phyloP scores from a whole-genome alignment of 2,888 invertebrate species.

The Teinopalpus imperialis region DNA sequence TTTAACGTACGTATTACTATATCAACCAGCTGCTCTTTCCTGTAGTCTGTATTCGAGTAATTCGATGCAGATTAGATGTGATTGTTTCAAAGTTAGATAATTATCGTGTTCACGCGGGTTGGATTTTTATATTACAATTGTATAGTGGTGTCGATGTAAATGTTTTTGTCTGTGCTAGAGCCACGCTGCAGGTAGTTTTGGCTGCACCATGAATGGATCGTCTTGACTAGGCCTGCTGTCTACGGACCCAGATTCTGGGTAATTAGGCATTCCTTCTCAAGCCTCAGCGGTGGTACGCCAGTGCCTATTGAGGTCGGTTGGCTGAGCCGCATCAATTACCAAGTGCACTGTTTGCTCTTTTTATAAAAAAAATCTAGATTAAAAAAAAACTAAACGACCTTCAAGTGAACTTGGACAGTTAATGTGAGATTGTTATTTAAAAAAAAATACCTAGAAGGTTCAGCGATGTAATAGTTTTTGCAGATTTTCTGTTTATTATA shows the following conservation, averaged over 20 bases:
- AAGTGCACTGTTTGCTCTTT: no score
- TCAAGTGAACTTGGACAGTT: constrained; percentile 22
- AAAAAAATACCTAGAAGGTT: neutral
- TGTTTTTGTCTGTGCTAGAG: no score
- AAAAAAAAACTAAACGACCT: constrained; percentile 21
- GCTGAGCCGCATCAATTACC: no score
- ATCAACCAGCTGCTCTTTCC: constrained; percentile 17
- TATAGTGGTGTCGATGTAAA: neutral
- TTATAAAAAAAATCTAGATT: no score
- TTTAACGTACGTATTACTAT: constrained; percentile 19
- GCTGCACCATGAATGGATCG: no score
- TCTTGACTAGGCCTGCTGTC: no score
- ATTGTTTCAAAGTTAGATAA: constrained; percentile 10
- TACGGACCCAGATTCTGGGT: no score
- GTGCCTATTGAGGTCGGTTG: no score
- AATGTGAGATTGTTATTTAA: constrained; percentile 6
- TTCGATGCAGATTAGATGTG: constrained; percentile 18
- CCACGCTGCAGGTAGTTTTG: no score
- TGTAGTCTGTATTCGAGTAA: constrained; percentile 3
- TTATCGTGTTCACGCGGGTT: neutral
- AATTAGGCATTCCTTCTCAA: no score
- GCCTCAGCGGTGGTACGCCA: no score
- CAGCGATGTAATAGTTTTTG: neutral
- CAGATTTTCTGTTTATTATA: neutral
- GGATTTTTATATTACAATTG: constrained; percentile 4